Conservation (phyloP, 2,888 invertebrate species). For the Erebia aethiops region DNA sequence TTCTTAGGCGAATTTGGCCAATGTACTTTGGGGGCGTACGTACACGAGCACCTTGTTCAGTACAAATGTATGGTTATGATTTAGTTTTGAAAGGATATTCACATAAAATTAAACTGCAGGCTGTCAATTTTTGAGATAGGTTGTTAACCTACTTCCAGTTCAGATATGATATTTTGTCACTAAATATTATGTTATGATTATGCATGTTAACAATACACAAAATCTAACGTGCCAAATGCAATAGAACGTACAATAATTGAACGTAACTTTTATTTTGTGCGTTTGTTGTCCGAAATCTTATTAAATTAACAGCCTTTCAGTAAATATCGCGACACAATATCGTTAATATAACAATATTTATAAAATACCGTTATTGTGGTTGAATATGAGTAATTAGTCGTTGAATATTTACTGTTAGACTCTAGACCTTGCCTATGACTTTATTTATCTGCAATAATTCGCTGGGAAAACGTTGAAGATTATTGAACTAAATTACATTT, state of each 20-base stretch:
- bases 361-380: not conserved
- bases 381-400: not conserved
- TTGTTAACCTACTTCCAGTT: not conserved
- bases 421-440: not conserved
- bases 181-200: not conserved
- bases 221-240: not conserved
- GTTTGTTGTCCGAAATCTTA: not conserved
- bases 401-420: not conserved
- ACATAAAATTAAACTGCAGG: no score
- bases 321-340: not conserved
- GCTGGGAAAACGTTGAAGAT: no score
- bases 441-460: slow-evolving; percentile 9
- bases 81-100: not conserved
- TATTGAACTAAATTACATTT: slow-evolving; percentile 34
- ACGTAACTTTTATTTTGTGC: slow-evolving; percentile 14
- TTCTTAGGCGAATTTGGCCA: no score
- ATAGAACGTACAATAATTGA: slow-evolving; percentile 1
- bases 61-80: not conserved
- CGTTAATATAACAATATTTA: not conserved
- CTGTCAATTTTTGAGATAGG: not conserved
- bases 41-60: not conserved
- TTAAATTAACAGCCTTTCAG: not conserved
- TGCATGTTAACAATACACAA: not conserved
- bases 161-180: not conserved
- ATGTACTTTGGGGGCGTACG: not conserved